A percentile compares a stretch with the other conserved stretches of the same genome.
phyloP scores from a whole-genome alignment of 1,140 invertebrate species.

The Lasioglossum albipes region DNA sequence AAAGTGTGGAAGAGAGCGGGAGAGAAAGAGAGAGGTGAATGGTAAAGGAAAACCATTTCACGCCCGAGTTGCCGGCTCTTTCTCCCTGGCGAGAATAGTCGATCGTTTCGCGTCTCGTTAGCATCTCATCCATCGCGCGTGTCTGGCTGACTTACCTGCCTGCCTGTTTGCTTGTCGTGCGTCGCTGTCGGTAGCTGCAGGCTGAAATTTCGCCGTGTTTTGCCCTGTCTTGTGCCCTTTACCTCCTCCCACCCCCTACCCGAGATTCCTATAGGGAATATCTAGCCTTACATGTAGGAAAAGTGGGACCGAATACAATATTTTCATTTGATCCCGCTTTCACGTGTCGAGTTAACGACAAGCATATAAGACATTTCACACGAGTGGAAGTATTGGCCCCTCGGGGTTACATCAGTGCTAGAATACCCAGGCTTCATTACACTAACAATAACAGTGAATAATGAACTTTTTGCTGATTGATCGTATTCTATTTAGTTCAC shows the following conservation, averaged over 20 bases:
- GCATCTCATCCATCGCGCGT: slow-evolving; percentile 67
- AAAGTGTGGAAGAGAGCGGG: neutral
- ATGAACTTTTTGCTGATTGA: too few relatives aligned
- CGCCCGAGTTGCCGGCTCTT: slow-evolving; percentile 56
- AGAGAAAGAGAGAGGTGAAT: slow-evolving; percentile 4
- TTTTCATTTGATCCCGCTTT: neutral
- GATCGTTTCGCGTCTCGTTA: slow-evolving; percentile 70
- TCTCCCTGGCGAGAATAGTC: slow-evolving; percentile 56
- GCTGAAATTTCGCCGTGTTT: slow-evolving; percentile 59
- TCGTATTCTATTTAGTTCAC: too few relatives aligned
- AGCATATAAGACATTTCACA: slow-evolving; percentile 20
- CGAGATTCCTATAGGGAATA: slow-evolving; percentile 45
- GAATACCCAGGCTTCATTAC: too few relatives aligned
- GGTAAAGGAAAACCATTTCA: slow-evolving; percentile 69
- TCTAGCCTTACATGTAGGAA: neutral
- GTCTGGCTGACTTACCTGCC: slow-evolving; percentile 49
- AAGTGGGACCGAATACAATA: neutral
- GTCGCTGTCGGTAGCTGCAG: slow-evolving; percentile 43
- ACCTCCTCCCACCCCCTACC: slow-evolving; percentile 18
- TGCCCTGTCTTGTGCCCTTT: slow-evolving; percentile 7
- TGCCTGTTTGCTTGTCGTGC: slow-evolving; percentile 25
- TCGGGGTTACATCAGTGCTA: too few relatives aligned
- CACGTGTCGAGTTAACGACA: slow-evolving; percentile 4
- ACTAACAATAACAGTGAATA: too few relatives aligned
- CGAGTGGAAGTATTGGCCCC: too few relatives aligned